These are phyloP conservation scores for Stigmatopora argus DNA, from an alignment of 2,113 vertebrate genomes.

Conservation along the genomic window DNA sequence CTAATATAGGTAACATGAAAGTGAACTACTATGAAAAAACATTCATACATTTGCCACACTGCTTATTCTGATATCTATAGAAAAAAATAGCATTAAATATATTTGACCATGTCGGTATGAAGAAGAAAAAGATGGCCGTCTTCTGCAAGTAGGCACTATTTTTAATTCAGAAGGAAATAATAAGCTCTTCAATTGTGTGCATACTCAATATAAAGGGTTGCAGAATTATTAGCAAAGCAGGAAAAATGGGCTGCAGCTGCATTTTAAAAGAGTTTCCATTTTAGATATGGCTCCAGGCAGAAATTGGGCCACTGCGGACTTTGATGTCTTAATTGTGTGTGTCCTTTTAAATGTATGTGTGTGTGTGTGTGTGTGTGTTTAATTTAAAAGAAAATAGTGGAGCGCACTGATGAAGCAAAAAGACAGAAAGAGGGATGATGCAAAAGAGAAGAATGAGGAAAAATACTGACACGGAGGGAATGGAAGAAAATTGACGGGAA, in stretches of 20 bases:
- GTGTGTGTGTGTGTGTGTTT: constrained; percentile 8
- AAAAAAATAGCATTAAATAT: neutral
- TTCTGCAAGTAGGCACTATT: constrained; percentile 44
- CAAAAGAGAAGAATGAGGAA: constrained; percentile 33
- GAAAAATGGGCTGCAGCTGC: constrained; percentile 32
- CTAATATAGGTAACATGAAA: no score
- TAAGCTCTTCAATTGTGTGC: constrained; percentile 43
- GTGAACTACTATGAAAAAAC: no score
- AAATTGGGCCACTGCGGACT: constrained; percentile 67
- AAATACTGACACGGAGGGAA: constrained; percentile 8
- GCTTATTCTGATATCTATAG: no score
- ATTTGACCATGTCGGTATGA: constrained; percentile 4
- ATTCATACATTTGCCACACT: no score
- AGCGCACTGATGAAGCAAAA: constrained; percentile 59
- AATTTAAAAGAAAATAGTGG: constrained; percentile 39
- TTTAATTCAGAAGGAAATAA: constrained; percentile 32
- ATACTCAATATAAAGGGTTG: constrained; percentile 29
- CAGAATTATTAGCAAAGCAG: constrained; percentile 51
- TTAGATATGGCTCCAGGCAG: constrained; percentile 51
- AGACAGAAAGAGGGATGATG: constrained; percentile 24
- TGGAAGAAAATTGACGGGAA: constrained; percentile 6
- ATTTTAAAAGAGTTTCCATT: constrained; percentile 53
- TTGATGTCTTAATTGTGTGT: constrained; percentile 69
- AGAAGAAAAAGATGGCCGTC: constrained; percentile 37
- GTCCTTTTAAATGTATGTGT: neutral